Conservation (phyloP, 2,113 vertebrate genomes). For the Anhinga rufa region DNA sequence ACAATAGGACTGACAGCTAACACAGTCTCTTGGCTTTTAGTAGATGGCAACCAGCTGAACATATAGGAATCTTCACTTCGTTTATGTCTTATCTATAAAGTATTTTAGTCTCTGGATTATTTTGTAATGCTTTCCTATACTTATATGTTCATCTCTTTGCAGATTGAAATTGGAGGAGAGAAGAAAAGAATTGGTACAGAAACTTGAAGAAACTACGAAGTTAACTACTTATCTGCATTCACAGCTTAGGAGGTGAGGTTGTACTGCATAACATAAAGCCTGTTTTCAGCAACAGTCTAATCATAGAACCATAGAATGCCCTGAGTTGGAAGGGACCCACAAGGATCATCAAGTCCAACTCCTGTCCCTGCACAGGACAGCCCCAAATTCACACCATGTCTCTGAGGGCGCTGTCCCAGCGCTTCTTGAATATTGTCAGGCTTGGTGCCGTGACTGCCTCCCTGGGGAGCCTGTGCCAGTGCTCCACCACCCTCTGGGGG, state of each 20-base stretch:
- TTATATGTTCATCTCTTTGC: neutral
- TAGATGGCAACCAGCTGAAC: neutral
- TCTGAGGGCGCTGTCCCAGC: too few relatives aligned
- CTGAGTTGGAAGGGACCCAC: too few relatives aligned
- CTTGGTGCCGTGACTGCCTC: too few relatives aligned
- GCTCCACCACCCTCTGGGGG: too few relatives aligned
- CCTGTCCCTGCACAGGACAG: too few relatives aligned
- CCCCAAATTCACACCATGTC: too few relatives aligned
- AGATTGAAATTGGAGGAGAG: constrained; percentile 82
- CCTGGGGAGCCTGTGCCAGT: too few relatives aligned
- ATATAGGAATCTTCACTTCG: neutral
- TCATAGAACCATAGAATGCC: too few relatives aligned
- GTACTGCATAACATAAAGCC: neutral
- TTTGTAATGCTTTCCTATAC: neutral
- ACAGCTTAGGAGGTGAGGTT: constrained; percentile 78
- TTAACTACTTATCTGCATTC: constrained; percentile 80
- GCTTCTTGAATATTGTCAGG: too few relatives aligned
- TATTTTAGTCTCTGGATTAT: neutral
- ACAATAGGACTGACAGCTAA: neutral
- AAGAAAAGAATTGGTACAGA: constrained; percentile 77
- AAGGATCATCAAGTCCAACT: too few relatives aligned
- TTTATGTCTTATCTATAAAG: neutral
- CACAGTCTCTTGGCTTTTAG: neutral
- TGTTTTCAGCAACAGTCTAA: neutral
- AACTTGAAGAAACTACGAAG: constrained; percentile 81